These are phyloP conservation scores for Drosophila lutescens DNA, from an alignment of 2,888 invertebrate species.

Conservation along the genomic window DNA sequence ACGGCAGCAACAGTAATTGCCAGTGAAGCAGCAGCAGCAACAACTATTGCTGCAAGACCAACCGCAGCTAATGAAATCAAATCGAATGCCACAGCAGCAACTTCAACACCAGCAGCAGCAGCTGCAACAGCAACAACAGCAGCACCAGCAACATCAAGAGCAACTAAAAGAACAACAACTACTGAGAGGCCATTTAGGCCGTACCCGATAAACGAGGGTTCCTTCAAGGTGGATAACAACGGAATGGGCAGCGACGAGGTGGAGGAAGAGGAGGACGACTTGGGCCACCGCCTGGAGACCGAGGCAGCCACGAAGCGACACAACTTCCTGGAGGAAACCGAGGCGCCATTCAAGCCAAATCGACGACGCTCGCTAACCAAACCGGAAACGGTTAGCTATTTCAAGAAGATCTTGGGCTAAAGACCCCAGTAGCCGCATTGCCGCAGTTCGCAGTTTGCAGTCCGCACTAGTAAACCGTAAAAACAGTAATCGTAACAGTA, in stretches of 20 bases:
- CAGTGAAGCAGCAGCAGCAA: constrained; percentile 10
- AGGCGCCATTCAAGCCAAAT: constrained; percentile 84
- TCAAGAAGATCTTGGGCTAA: constrained; percentile 84
- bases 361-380: constrained; percentile 84
- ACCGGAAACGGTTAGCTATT: constrained; percentile 84
- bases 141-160: constrained; percentile 21
- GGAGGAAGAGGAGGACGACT: background rate
- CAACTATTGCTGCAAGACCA: constrained; percentile 9
- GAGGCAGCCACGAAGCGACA: constrained; percentile 68
- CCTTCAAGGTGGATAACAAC: constrained; percentile 33
- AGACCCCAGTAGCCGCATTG: background rate
- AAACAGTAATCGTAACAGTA: constrained; percentile 50
- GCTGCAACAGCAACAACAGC: constrained; percentile 30
- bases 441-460: constrained; percentile 25
- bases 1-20: constrained; percentile 17
- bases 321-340: constrained; percentile 84
- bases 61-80: constrained; percentile 57
- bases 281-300: background rate
- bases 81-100: constrained; percentile 47
- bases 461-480: constrained; percentile 34
- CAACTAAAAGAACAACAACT: constrained; percentile 12
- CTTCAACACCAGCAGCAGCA: constrained; percentile 3
- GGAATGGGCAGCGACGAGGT: constrained; percentile 26
- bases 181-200: background rate
- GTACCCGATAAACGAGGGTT: constrained; percentile 2